Evolutionary conservation across 2,113 vertebrate species (phyloP), one percentile per base, ranked within the genome.

Genomic region (Hydropotes inermis): DNA sequence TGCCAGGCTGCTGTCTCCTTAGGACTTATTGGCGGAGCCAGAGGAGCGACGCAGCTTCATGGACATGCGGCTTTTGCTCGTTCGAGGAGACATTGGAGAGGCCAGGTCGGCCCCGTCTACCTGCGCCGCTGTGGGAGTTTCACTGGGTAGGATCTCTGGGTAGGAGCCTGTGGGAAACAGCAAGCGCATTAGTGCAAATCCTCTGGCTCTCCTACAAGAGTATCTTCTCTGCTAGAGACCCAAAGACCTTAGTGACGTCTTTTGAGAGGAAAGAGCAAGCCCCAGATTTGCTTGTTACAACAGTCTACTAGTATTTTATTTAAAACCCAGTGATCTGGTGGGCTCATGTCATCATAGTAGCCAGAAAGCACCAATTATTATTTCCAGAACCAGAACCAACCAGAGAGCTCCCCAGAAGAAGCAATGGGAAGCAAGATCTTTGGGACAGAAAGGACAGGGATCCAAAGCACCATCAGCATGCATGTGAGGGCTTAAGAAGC

Each of bases 31-130:
- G 99, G 99, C 99, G 2, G 99, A 99, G 98, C 99, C 99, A 2
- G 99, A 99, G 89, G 99, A 99, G 95, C 99, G 99, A 33, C 99
- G 99, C 97, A 99, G 99, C 98, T 99, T 99, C 99, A 99, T 99
- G 98, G 99, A 99, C 99, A 99, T 99, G 98, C 99, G 99, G 98
- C 99, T 99, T 99, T 99, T 99, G 99, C 99, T 99, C 99, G 99
- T 99, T 98, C 99, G 99, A 98, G 99, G 99, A 98, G 99, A 99
- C 99, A 99, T 99, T 98, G 99, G 99, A 98, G 99, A 99, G 91
- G 99, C 99, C 97, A 99, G 99, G 98, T 99, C 99, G 98, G 99
- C 99, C 99, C 99, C 99, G 95, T 99, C 99, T 99, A 99, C 99
- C 99, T 99, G 99, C 98, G 99, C 98, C 98, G 99, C 98, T 98